phyloP scores from a whole-genome alignment of 2,888 invertebrate genomes.

The Troilus luridus region DNA sequence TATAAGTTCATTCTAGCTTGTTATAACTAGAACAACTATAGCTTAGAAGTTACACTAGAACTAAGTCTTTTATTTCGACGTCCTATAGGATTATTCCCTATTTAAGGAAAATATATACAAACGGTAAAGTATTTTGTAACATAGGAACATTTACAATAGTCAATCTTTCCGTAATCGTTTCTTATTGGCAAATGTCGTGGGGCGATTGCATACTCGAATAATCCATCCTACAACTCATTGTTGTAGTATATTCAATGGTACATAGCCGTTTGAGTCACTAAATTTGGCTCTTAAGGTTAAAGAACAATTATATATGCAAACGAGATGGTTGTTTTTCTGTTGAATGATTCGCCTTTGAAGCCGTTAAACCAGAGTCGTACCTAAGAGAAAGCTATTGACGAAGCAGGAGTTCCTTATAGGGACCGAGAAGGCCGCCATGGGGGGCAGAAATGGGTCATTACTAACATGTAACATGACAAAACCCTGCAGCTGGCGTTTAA shows the following conservation, averaged over 20 bases:
- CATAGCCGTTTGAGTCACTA: not conserved
- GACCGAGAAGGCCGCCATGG: conserved; percentile 17
- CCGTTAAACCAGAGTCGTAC: conserved; percentile 9
- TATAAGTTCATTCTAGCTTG: no score
- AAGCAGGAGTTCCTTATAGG: conserved; percentile 44
- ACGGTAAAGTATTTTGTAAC: no score
- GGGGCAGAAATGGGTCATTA: conserved; percentile 49
- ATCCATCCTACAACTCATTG: not conserved
- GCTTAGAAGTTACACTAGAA: no score
- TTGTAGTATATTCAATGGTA: not conserved
- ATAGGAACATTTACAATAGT: not conserved
- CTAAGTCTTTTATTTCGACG: no score
- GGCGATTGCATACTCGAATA: not conserved
- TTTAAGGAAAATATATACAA: no score
- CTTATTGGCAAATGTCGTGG: not conserved
- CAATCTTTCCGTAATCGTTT: not conserved
- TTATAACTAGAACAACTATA: no score
- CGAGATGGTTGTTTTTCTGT: not conserved
- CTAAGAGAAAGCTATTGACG: conserved; percentile 35
- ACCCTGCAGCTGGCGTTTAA: not conserved
- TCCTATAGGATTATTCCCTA: no score
- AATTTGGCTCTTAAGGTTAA: not conserved
- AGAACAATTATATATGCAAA: not conserved
- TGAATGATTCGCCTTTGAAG: conserved; percentile 16
- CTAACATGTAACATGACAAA: conserved; percentile 49